These are phyloP conservation scores for Acrocephalus arundinaceus DNA, from an alignment of 2,113 vertebrate genomes.

Conservation along the genomic window DNA sequence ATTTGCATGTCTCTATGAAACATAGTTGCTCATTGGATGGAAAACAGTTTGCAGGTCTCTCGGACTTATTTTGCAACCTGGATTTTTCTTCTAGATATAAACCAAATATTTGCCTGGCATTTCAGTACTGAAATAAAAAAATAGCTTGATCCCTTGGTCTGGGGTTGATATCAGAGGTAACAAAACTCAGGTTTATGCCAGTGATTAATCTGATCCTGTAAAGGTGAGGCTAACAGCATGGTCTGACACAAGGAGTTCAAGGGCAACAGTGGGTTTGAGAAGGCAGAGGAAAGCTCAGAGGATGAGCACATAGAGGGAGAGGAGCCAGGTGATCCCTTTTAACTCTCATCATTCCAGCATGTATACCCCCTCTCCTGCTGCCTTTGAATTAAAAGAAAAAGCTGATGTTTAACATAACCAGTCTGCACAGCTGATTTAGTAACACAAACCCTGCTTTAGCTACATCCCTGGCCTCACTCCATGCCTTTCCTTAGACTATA, in stretches of 20 bases:
- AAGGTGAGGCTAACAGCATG: not conserved
- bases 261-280: not conserved
- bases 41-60: not conserved
- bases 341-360: not conserved
- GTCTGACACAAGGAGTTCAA: not conserved
- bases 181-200: not conserved
- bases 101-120: not conserved
- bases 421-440: not conserved
- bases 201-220: not conserved
- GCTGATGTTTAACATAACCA: not conserved
- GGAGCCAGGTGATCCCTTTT: not conserved
- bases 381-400: not conserved
- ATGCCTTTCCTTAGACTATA: not conserved
- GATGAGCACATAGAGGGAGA: not conserved
- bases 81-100: not conserved
- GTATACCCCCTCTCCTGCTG: not conserved
- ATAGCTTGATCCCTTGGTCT: not conserved
- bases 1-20: not conserved
- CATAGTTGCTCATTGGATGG: not conserved
- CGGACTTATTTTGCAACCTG: not conserved
- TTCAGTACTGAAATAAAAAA: not conserved
- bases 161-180: not conserved
- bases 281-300: not conserved
- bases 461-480: not conserved
- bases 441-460: not conserved